Conservation (phyloP, 2,797 vertebrate species). For the Pangasius macronema region DNA sequence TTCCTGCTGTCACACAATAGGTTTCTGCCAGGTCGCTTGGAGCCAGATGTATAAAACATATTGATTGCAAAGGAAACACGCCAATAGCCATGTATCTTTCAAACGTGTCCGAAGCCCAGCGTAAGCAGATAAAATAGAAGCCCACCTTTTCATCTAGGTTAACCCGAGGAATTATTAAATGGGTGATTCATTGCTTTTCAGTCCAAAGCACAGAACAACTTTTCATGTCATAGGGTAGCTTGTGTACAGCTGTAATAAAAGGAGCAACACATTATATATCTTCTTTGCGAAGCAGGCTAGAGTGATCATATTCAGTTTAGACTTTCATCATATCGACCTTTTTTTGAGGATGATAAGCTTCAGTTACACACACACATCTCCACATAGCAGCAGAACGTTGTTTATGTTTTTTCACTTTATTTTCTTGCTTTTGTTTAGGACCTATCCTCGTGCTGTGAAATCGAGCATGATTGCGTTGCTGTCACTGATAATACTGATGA, state of each 20-base stretch:
- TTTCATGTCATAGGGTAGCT: neutral
- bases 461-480: neutral
- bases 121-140: constrained; percentile 14
- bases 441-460: neutral
- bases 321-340: neutral
- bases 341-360: neutral
- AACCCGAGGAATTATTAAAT: constrained; percentile 29
- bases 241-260: neutral
- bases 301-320: neutral
- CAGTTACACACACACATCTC: neutral
- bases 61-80: constrained; percentile 59
- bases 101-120: constrained; percentile 47
- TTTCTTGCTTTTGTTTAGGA: neutral
- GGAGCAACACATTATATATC: neutral
- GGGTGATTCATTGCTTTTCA: constrained; percentile 26
- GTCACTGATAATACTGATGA: neutral
- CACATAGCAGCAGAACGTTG: neutral
- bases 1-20: constrained; percentile 50
- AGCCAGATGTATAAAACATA: constrained; percentile 62
- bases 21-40: constrained; percentile 57
- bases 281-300: neutral
- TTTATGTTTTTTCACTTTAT: neutral
- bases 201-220: neutral
- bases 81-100: constrained; percentile 52
- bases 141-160: constrained; percentile 2